Evolutionary conservation across 2,113 vertebrate species (phyloP).

Genomic region (Actenoides lindsayi): DNA sequence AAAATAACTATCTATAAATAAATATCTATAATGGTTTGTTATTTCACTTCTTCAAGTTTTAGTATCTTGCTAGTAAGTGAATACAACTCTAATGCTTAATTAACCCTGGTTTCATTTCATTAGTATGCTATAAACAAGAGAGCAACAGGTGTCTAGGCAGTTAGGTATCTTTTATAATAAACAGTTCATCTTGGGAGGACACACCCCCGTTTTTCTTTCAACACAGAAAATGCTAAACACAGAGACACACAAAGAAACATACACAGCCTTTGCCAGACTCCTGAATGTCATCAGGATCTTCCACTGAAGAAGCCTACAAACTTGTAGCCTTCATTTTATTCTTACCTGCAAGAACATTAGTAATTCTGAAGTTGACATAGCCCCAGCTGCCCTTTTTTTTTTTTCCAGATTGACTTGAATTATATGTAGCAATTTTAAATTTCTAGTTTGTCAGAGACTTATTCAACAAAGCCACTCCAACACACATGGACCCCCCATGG

Average conservation of each 20-base stretch:
- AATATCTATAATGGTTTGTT: neutral
- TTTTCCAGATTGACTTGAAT: neutral
- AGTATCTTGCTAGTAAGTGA: constrained; percentile 2
- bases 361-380: neutral
- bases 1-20: neutral
- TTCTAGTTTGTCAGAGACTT: neutral
- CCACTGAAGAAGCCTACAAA: neutral
- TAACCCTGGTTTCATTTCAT: neutral
- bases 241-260: neutral
- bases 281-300: neutral
- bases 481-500: too few relatives aligned
- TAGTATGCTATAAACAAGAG: constrained; percentile 9
- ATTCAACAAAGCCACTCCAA: neutral
- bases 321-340: neutral
- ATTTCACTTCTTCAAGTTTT: constrained; percentile 17
- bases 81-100: neutral
- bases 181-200: neutral
- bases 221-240: neutral
- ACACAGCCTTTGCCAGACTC: neutral
- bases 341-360: neutral
- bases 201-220: neutral
- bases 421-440: neutral
- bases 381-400: neutral
- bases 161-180: neutral
- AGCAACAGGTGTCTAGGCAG: neutral